Percentiles rank a stretch among this genome's conserved stretches.
Conservation (phyloP, 2,113 vertebrate genomes). For the Corvus moneduloides region DNA sequence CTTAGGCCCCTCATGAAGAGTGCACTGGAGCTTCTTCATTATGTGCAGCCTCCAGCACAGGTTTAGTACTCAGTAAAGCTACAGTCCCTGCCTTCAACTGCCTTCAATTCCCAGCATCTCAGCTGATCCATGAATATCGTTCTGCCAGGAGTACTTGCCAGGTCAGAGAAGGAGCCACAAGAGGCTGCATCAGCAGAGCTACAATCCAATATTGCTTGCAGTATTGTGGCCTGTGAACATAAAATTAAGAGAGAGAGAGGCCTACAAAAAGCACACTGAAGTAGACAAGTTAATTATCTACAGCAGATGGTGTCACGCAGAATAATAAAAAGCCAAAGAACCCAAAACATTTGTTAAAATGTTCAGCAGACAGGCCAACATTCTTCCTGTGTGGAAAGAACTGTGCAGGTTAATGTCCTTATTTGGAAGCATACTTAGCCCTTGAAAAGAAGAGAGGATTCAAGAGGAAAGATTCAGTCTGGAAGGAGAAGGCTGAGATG, state of each 20-base stretch:
- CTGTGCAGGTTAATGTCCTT: background rate
- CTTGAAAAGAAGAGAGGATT: background rate
- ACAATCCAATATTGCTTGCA: background rate
- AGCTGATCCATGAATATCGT: background rate
- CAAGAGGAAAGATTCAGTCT: background rate
- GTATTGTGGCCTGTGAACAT: background rate
- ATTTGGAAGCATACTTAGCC: background rate
- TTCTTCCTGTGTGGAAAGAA: background rate
- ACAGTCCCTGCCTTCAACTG: background rate
- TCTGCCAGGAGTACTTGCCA: background rate
- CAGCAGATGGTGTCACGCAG: background rate
- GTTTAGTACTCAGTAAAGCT: background rate
- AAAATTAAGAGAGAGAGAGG: background rate
- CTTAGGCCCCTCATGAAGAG: background rate
- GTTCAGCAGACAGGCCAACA: background rate
- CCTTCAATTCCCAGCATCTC: background rate
- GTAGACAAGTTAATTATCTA: background rate
- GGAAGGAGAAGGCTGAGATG: background rate
- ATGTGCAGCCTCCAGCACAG: background rate
- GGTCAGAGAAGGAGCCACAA: background rate
- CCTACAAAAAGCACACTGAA: background rate
- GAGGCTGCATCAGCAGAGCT: background rate
- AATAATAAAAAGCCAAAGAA: background rate
- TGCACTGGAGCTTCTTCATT: background rate
- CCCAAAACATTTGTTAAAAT: background rate